Evolutionary conservation across 1,140 invertebrate genomes (phyloP), one percentile per base, ranked within the genome.

Genomic region (Sweltsa coloradensis): DNA sequence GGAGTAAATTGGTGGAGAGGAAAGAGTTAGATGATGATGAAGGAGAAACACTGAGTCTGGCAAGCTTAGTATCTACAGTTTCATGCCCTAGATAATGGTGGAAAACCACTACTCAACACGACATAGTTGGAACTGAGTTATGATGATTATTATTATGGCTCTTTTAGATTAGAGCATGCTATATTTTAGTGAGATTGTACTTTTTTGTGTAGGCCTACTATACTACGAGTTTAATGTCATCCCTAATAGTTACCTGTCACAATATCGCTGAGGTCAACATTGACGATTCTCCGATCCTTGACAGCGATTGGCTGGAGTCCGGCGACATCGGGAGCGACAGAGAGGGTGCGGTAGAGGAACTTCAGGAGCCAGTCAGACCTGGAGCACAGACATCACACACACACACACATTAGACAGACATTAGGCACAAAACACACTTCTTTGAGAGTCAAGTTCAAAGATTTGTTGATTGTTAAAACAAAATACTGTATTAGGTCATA

Each of bases 361-460:
- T 74, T 78, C 18, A 83, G 58, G n/a, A 83, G 58, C 79, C 79
- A 81, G 57, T 83, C 79, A 34, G 67, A 66, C 29, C 71, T 75
- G 51, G 5, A 62, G 57, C 55, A 46, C 48, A 59, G n/a, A n/a
- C n/a, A n/a, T n/a, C n/a, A n/a, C n/a, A n/a, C n/a, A n/a, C n/a
- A n/a, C n/a, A n/a, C n/a, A n/a, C n/a, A n/a, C n/a, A n/a, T n/a
- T n/a, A n/a, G n/a, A n/a, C n/a, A n/a, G n/a, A n/a, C n/a, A n/a
- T n/a, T n/a, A n/a, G n/a, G n/a, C n/a, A n/a, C n/a, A n/a, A n/a
- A n/a, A n/a, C n/a, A n/a, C n/a, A n/a, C n/a, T n/a, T n/a, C n/a
- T n/a, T n/a, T n/a, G n/a, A n/a, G n/a, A n/a, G n/a, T n/a, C n/a
- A n/a, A n/a, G n/a, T n/a, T n/a, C n/a, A n/a, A n/a, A n/a, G n/a